Conservation (phyloP, 2,113 vertebrate species). For the Chascanopsetta lugubris region DNA sequence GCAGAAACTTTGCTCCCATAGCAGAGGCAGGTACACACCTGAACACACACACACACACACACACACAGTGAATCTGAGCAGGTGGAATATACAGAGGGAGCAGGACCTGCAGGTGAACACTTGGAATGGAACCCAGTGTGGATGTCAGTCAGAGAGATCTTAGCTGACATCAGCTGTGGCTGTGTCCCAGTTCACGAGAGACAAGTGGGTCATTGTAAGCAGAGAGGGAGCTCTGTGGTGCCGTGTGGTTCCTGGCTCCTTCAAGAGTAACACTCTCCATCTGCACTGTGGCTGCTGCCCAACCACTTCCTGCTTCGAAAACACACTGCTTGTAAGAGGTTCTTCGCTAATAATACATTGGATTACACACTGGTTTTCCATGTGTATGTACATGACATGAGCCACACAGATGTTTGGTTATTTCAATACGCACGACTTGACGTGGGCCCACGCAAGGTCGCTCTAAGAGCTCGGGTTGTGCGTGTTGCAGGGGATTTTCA, state of each 20-base stretch:
- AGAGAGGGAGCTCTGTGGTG: conserved; percentile 10
- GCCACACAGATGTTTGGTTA: too few relatives aligned
- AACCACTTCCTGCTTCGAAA: too few relatives aligned
- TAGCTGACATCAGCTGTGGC: conserved; percentile 10
- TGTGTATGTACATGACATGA: too few relatives aligned
- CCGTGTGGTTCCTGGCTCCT: conserved; percentile 12
- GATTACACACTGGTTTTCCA: too few relatives aligned
- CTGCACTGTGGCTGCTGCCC: too few relatives aligned
- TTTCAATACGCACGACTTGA: too few relatives aligned
- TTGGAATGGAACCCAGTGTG: conserved; percentile 15
- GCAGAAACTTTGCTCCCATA: conserved; percentile 99
- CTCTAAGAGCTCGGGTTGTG: too few relatives aligned
- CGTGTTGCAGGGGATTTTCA: too few relatives aligned
- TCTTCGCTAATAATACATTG: too few relatives aligned
- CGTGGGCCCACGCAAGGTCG: too few relatives aligned
- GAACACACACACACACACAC: neutral
- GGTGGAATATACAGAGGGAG: neutral
- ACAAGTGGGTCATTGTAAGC: conserved; percentile 42
- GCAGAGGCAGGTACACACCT: conserved; percentile 96
- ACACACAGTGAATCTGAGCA: conserved; percentile 10
- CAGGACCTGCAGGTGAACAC: conserved; percentile 14
- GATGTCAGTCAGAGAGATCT: conserved; percentile 13
- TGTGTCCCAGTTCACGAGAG: conserved; percentile 22
- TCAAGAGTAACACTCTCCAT: neutral
- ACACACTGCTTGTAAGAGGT: too few relatives aligned